Percentiles rank a stretch among this genome's conserved stretches.
Conservation (phyloP, 2,888 invertebrate genomes). For the Barypeithes pellucidus region DNA sequence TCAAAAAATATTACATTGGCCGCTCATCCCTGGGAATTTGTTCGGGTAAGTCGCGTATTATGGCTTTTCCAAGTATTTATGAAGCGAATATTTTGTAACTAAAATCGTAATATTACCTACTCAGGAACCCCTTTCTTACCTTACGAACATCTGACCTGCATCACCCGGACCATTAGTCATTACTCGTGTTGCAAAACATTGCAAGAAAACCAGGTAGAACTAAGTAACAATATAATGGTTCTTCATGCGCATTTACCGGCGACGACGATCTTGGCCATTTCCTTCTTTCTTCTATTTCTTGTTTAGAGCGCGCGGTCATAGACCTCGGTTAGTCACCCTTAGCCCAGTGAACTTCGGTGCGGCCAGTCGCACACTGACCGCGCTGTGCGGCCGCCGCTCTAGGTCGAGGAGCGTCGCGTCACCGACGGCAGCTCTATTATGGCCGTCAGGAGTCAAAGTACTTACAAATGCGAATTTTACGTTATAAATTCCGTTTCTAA, state of each 20-base stretch:
- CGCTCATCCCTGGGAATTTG: too few species aligned
- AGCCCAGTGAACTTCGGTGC: slow-evolving; percentile 71
- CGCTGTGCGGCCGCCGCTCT: slow-evolving; percentile 61
- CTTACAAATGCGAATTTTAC: too few species aligned
- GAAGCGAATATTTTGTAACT: too few species aligned
- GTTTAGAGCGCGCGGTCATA: slow-evolving; percentile 60
- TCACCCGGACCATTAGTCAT: neutral
- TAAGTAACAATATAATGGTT: slow-evolving; percentile 16
- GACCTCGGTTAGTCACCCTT: slow-evolving; percentile 71
- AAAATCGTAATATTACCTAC: too few species aligned
- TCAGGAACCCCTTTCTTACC: too few species aligned
- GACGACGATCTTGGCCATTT: slow-evolving; percentile 55
- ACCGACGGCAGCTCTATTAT: slow-evolving; percentile 41
- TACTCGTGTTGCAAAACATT: slow-evolving; percentile 3
- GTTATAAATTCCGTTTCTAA: too few species aligned
- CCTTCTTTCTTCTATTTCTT: slow-evolving; percentile 49
- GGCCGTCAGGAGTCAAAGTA: too few species aligned
- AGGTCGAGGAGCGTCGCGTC: slow-evolving; percentile 61
- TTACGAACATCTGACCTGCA: neutral
- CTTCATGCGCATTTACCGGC: slow-evolving; percentile 12
- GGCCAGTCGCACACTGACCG: slow-evolving; percentile 72
- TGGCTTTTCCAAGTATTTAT: too few species aligned
- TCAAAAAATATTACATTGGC: too few species aligned
- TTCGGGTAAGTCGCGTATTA: too few species aligned
- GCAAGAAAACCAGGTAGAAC: slow-evolving; percentile 9